phyloP scores from a whole-genome alignment of 1,140 invertebrate genomes.

The fruit fly (Drosophila melanogaster) region Release_6_plus_ISO1_MT NT_033779.5:9021001-9021500 shows the following conservation, averaged over 20 bases:
- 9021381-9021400: constrained; percentile 83
- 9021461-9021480: constrained; percentile 58
- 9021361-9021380: constrained; percentile 69
- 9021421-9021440: constrained; percentile 71
- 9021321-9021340: not conserved
- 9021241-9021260: constrained; percentile 58
- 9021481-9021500: constrained; percentile 42
- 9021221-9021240: constrained; percentile 80
- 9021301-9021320: not conserved
- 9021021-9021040: constrained; percentile 66
- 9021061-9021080: constrained; percentile 80
- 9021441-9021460: constrained; percentile 16
- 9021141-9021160: constrained; percentile 37
- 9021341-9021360: constrained; percentile 36
- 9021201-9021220: constrained; percentile 76
- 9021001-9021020: constrained; percentile 41
- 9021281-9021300: constrained; percentile 4
- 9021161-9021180: constrained; percentile 56
- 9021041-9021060: constrained; percentile 67
- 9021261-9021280: constrained; percentile 52
- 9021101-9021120: constrained; percentile 57
- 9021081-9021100: constrained; percentile 79
- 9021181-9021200: constrained; percentile 70
- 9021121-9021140: constrained; percentile 53
- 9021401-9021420: constrained; percentile 81